phyloP scores from a whole-genome alignment of 23 tunicate species.

The Trididemnum miniatum region DNA sequence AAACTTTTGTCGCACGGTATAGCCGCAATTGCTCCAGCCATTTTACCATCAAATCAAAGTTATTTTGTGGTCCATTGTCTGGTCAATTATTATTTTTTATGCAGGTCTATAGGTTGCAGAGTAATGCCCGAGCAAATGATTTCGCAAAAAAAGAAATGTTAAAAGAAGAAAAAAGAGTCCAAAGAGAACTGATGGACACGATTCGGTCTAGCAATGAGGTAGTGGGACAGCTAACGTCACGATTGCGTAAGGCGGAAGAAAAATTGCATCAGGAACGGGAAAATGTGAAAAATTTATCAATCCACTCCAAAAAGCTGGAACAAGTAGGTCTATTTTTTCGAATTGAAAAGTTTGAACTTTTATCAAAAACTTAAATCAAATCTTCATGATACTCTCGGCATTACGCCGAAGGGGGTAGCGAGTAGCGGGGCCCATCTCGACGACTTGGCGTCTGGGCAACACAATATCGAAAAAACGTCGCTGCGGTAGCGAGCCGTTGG shows the following conservation, averaged over 20 bases:
- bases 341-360: too few species aligned
- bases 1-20: too few species aligned
- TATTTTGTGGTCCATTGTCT: too few species aligned
- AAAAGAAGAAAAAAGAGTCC: slow-evolving; percentile 65
- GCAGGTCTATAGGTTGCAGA: slow-evolving; percentile 81
- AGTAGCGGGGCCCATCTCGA: too few species aligned
- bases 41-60: too few species aligned
- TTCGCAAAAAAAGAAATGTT: slow-evolving; percentile 51
- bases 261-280: slow-evolving; percentile 82
- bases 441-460: too few species aligned
- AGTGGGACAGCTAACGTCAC: slow-evolving; percentile 77
- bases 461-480: too few species aligned
- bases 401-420: too few species aligned
- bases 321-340: slow-evolving; percentile 40
- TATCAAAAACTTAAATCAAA: too few species aligned
- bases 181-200: slow-evolving; percentile 82
- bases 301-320: slow-evolving; percentile 74
- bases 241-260: slow-evolving; percentile 80
- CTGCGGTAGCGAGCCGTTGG: too few species aligned
- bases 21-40: too few species aligned
- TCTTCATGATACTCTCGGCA: too few species aligned
- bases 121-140: slow-evolving; percentile 53
- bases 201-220: slow-evolving; percentile 86
- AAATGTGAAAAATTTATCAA: slow-evolving; percentile 50
- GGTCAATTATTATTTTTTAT: background rate